Base-by-base conservation (phyloP, 2,113 vertebrate genomes). In the Nothocercus julius region DNA sequence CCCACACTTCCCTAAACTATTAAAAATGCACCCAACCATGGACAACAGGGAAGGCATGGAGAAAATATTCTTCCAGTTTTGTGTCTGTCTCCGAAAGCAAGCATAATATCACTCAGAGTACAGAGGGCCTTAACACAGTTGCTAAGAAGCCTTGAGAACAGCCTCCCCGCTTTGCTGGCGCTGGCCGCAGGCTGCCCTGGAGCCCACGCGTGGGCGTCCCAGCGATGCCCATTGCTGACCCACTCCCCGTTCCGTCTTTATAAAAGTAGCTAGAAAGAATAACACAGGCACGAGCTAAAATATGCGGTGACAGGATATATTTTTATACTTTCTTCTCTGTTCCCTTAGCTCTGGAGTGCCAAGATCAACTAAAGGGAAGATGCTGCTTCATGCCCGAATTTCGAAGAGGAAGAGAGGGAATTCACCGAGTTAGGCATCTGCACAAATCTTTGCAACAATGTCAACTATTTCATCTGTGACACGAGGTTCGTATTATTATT, bases 191-290 rank as follows among this genome's bases (percentile, higher is more conserved):
- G 20, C 87, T 93, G 88, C 44, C 40, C 15, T 6, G 94, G 87
- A 89, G 63, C 62, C 30, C 10, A 1, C 2, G 30, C 5, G 2
- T 32, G 53, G 61, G 44, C 90, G 96, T 96, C 96, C 97, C 97
- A 97, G 93, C 70, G 63, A 93, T 36, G 7, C 64, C 59, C 38
- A 28, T 30, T 30, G 18, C 54, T 10, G 9, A 32, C 18, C 9
- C 18, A 45, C 19, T 24, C 32, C 24, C 20, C 6, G n/a, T 30
- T 13, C 8, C 2, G 78, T 62, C 64, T 30, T 59, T 44, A 28
- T 4, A 3, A 59, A 69, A 51, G 6, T 7, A 66, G 18, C 3
- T 5, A 79, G 44, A 36, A 54, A 9, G 49, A 72, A 72, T 25
- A 49, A 28, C 27, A 42, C 74, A 78, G 62, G 34, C 12, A 28